Conservation (phyloP, 2,888 invertebrate genomes). For the Gastrophysa polygoni region DNA sequence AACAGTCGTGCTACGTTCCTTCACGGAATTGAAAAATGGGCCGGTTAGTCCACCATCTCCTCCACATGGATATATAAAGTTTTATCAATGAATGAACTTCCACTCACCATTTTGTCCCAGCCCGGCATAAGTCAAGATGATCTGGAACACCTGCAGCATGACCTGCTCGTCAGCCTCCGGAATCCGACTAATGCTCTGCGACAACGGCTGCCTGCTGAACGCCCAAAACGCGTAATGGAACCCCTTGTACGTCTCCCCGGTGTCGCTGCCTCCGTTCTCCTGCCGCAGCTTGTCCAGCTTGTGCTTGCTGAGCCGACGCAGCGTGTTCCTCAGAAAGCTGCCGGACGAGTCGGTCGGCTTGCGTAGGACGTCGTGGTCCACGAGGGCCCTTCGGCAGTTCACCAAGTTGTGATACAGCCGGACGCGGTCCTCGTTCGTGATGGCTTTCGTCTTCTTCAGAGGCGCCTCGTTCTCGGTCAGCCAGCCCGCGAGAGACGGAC, state of each 20-base stretch:
- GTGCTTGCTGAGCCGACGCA: constrained; percentile 84
- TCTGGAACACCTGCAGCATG: constrained; percentile 86
- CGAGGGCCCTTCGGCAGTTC: constrained; percentile 79
- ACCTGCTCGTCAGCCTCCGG: constrained; percentile 87
- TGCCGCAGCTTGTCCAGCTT: constrained; percentile 77
- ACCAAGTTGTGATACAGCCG: constrained; percentile 87
- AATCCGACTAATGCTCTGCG: constrained; percentile 83
- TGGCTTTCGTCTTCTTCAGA: constrained; percentile 67
- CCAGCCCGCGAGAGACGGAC: constrained; percentile 82
- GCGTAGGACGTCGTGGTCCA: constrained; percentile 81
- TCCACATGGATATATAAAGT: too few species aligned
- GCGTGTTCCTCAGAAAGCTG: constrained; percentile 86
- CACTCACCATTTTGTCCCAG: constrained; percentile 69
- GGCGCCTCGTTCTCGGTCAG: constrained; percentile 76
- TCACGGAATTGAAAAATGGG: not conserved
- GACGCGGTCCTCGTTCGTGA: constrained; percentile 88
- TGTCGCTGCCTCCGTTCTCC: constrained; percentile 67
- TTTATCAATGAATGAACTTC: too few species aligned
- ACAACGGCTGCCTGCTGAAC: constrained; percentile 79
- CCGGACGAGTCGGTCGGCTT: constrained; percentile 84
- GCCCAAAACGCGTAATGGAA: constrained; percentile 90
- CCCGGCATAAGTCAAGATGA: constrained; percentile 88
- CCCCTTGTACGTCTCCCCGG: constrained; percentile 85
- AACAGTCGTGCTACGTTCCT: too few species aligned
- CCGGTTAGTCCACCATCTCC: not conserved